Base-by-base conservation (phyloP, 2,888 invertebrate species). In the Galerucella pusilla region DNA sequence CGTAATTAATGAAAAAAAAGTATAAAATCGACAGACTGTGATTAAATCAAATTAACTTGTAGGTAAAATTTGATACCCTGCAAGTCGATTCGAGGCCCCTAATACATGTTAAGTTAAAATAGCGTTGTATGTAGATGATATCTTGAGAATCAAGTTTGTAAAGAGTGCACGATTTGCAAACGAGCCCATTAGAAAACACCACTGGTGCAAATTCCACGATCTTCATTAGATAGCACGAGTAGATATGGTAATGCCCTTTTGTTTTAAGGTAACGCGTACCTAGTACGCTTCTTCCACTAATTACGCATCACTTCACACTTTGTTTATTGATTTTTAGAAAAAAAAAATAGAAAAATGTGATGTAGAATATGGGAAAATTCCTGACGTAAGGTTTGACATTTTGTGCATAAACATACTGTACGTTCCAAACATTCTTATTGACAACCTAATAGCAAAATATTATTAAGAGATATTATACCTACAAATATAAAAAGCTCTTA, bases 191-290 rank as follows among this genome's bases (percentile, higher is more conserved):
- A 80, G 80, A 80, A 80, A 80, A 79, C 82, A 82, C 82, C 79
- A 78, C 76, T 76, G 81, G 83, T 81, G 83, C 80, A 77, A 82
- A 83, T 83, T 82, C 83, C 83, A 83, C 83, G 83, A 83, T 83
- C 81, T 81, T 80, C 80, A 82, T 82, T 81, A 83, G 83, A 83
- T 83, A 82, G 79, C 79, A 78, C 73, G 78, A 77, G 78, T 75
- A 79, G 80, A 80, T 80, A 78, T 79, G 71, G 80, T 78, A 79
- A 77, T 79, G 76, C 81, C 80, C 80, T 79, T 81, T 81, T 82
- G 79, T 77, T 80, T 77, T 77, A 80, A 82, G 80, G 80, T 80
- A 82, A 78, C 80, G 80, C 81, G 83, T 83, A 83, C 83, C 81
- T 79, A 81, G 83, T 78, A 82, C 82, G 77, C 75, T 57, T 64